Percentiles rank a stretch among this genome's conserved stretches.
Conservation (phyloP, 2,888 invertebrate genomes). For the Tyria jacobaeae region DNA sequence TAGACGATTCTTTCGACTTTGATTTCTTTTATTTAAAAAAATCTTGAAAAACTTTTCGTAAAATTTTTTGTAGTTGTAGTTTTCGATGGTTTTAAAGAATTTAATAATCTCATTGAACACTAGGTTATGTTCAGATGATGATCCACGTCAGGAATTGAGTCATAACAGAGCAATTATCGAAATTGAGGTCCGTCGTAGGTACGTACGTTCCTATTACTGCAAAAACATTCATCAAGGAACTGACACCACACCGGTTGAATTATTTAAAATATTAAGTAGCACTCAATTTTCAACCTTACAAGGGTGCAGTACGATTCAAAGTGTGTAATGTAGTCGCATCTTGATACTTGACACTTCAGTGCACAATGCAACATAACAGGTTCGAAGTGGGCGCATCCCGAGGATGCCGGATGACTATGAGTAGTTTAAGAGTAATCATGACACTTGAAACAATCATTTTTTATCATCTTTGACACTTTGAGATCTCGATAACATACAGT, state of each 20-base stretch:
- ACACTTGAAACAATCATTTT: constrained; percentile 35
- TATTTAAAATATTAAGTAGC: neutral
- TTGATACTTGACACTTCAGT: neutral
- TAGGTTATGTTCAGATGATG: neutral
- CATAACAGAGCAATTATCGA: neutral
- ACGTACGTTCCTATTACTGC: neutral
- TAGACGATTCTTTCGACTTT: no score
- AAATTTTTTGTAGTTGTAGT: no score
- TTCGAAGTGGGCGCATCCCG: constrained; percentile 44
- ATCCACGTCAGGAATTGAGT: neutral
- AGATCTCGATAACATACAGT: neutral
- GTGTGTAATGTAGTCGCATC: neutral
- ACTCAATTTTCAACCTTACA: neutral
- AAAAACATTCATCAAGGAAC: neutral
- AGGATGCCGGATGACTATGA: constrained; percentile 44
- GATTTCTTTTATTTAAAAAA: no score
- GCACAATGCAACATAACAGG: constrained; percentile 7
- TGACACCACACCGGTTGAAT: neutral
- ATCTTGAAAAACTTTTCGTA: neutral
- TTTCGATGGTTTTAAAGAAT: no score
- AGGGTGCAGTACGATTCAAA: neutral
- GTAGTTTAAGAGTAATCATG: constrained; percentile 30
- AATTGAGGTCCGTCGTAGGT: neutral
- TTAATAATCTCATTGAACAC: neutral
- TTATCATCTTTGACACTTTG: constrained; percentile 24